Evolutionary conservation across 2,888 invertebrate species (phyloP).

Genomic region (Drosophila mettleri): DNA sequence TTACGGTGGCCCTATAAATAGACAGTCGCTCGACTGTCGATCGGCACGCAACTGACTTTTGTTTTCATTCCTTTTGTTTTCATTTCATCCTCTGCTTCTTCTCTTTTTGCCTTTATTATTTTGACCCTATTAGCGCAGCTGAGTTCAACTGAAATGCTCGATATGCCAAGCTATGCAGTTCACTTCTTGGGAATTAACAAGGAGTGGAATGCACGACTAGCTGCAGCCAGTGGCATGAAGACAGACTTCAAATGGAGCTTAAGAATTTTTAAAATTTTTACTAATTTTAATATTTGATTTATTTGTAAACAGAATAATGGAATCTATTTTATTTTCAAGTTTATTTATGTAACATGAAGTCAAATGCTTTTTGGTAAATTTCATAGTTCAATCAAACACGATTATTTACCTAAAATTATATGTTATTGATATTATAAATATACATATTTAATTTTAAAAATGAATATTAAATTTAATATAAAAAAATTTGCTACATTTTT

Average conservation of each 20-base stretch:
- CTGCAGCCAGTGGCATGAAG: neutral
- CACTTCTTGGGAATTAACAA: neutral
- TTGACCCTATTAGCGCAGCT: constrained; percentile 52
- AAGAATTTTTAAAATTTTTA: neutral
- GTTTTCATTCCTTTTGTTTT: constrained; percentile 40
- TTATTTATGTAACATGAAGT: no score
- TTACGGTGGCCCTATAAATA: constrained; percentile 65
- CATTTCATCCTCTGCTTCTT: constrained; percentile 40
- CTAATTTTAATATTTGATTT: no score
- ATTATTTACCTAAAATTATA: no score
- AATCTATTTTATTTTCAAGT: no score
- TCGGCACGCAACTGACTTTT: constrained; percentile 60
- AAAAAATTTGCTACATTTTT: no score
- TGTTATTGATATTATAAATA: no score
- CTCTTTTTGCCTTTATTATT: constrained; percentile 44
- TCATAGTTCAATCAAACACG: no score
- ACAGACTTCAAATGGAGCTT: neutral
- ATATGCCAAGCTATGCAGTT: neutral
- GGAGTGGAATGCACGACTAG: constrained; percentile 3
- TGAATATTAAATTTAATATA: no score
- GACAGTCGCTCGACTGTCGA: constrained; percentile 36
- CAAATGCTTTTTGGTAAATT: no score
- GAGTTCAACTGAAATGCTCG: constrained; percentile 21
- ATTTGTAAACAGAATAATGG: no score
- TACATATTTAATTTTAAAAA: no score